Evolutionary conservation across 1,140 invertebrate species (phyloP).

Genomic region (Agrypnia vestita): DNA sequence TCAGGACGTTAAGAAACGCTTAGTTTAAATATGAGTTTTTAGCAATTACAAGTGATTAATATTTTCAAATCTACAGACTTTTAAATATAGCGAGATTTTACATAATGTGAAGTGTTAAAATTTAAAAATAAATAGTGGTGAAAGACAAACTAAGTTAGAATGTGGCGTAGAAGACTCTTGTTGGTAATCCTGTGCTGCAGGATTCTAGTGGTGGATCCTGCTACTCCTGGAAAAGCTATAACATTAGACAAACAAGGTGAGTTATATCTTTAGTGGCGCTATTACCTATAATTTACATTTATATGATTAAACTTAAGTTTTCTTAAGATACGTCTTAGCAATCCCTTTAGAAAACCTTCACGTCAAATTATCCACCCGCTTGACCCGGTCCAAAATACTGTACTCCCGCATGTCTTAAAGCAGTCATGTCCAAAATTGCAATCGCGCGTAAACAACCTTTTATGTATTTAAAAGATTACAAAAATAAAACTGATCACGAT

Average conservation of each 20-base stretch:
- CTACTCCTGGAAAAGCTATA: constrained; percentile 47
- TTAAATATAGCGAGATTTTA: not conserved
- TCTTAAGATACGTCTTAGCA: not conserved
- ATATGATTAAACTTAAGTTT: not conserved
- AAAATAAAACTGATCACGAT: too few species aligned
- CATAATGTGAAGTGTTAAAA: constrained; percentile 28
- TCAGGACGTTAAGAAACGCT: not conserved
- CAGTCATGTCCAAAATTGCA: too few species aligned
- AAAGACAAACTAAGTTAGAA: constrained; percentile 33
- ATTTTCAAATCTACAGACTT: not conserved
- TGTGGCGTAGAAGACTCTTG: constrained; percentile 49
- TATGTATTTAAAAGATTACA: too few species aligned
- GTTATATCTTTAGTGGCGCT: not conserved
- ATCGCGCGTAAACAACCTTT: too few species aligned
- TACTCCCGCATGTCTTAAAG: too few species aligned
- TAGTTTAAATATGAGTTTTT: not conserved
- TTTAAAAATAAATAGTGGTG: not conserved
- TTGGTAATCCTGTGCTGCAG: constrained; percentile 49
- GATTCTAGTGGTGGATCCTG: constrained; percentile 45
- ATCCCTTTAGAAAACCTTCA: not conserved
- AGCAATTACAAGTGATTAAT: too few species aligned
- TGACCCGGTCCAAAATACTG: too few species aligned
- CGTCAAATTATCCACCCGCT: too few species aligned
- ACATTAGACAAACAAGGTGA: constrained; percentile 55
- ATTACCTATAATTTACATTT: not conserved